Conservation (phyloP, 1,140 invertebrate species). For the Neodiprion fabricii region DNA sequence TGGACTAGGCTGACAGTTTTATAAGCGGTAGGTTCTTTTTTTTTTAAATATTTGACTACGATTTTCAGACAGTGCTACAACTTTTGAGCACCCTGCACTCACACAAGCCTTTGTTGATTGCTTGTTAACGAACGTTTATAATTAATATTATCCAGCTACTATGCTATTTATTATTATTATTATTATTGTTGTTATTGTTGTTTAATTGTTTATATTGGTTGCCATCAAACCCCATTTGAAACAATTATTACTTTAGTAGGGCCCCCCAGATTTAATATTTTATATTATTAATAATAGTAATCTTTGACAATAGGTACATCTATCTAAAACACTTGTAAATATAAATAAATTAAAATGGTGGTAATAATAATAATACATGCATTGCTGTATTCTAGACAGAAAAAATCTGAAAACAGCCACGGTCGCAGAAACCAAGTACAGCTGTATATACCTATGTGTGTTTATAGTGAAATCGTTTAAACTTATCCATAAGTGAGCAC, state of each 20-base stretch:
- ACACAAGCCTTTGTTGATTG: slow-evolving; percentile 39
- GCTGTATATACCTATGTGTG: slow-evolving; percentile 46
- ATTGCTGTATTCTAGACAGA: slow-evolving; percentile 58
- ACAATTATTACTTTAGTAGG: background rate
- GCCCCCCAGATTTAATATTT: slow-evolving; percentile 13
- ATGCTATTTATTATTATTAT: slow-evolving; percentile 36
- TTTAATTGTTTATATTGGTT: slow-evolving; percentile 23
- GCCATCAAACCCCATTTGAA: background rate
- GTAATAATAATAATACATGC: slow-evolving; percentile 40
- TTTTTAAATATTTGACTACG: slow-evolving; percentile 2
- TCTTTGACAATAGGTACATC: slow-evolving; percentile 56
- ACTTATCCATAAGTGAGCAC: slow-evolving; percentile 50
- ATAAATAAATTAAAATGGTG: slow-evolving; percentile 58
- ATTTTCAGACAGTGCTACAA: background rate
- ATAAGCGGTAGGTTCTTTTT: background rate
- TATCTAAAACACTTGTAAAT: slow-evolving; percentile 57
- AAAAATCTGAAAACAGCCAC: slow-evolving; percentile 52
- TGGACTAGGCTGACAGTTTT: slow-evolving; percentile 1
- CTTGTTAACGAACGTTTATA: slow-evolving; percentile 44
- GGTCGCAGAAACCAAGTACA: slow-evolving; percentile 47
- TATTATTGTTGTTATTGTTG: slow-evolving; percentile 29
- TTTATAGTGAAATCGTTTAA: slow-evolving; percentile 57
- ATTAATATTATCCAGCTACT: slow-evolving; percentile 46
- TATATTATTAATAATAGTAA: slow-evolving; percentile 43
- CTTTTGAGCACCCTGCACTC: slow-evolving; percentile 20